Percentiles rank a stretch among this genome's conserved stretches.
Conservation (phyloP, 2,113 vertebrate species). For the Cichladusa arquata region DNA sequence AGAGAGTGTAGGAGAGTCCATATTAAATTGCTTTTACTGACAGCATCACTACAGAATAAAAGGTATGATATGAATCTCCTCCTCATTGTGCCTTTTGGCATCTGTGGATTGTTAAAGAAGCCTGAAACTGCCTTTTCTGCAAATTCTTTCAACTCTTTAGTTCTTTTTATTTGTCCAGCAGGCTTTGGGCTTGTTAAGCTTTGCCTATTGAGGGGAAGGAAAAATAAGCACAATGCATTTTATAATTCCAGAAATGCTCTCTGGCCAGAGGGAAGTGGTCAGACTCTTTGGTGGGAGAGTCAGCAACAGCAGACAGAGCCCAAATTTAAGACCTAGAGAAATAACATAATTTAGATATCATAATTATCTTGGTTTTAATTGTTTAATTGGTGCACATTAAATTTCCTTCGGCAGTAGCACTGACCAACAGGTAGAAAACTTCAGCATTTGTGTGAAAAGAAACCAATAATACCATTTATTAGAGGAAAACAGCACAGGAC, state of each 20-base stretch:
- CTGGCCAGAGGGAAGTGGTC: neutral
- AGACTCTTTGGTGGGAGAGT: neutral
- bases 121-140: constrained; percentile 54
- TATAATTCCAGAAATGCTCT: constrained; percentile 27
- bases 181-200: constrained; percentile 50
- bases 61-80: constrained; percentile 7
- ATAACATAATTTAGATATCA: neutral
- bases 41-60: constrained; percentile 20
- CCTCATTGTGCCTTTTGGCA: constrained; percentile 62
- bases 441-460: neutral
- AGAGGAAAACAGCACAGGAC: neutral
- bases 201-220: neutral
- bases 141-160: constrained; percentile 46
- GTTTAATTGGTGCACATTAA: neutral
- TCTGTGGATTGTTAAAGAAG: constrained; percentile 36
- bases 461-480: fast-evolving
- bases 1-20: neutral
- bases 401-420: neutral
- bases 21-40: constrained; percentile 46
- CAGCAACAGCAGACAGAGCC: neutral
- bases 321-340: neutral
- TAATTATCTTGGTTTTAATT: neutral
- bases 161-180: constrained; percentile 60
- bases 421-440: neutral
- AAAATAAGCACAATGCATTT: neutral